Base-by-base conservation (phyloP, 2,797 vertebrate genomes). In the Pempheris klunzingeri region DNA sequence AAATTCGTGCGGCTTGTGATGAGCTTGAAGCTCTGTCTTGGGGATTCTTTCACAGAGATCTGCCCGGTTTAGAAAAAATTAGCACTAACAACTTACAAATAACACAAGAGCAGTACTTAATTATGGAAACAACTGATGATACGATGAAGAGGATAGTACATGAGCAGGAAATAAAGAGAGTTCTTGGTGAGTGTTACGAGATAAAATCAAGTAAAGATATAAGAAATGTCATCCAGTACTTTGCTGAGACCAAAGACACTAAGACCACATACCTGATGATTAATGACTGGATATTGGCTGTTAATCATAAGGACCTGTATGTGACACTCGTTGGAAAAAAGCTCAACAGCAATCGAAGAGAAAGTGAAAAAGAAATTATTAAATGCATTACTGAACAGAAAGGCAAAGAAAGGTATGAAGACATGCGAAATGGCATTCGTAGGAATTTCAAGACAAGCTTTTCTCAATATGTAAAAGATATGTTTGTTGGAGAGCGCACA, bases 251-350 rank as follows among this genome's bases (percentile, higher is more conserved):
- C 0, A 57, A 62, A 47, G 69, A 82, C 44, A 0, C 71, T 0
- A 0, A 15, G 0, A 0, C 0, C 0, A 60, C 59, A 20, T 83
- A 86, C 64, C 28, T 90, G 50, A 82, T 61, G 81, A 28, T 91
- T 28, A 86, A 78, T 38, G 53, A 80, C 44, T 92, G 89, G 87
- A 87, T 91, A 28, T 77, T 2, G 18, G 0, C 1, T 0, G 36
- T 87, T 7, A 0, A 77, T 22, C 72, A n/a, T 9, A 0, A 0
- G 1, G 36, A 0, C 46, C 38, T 91, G 13, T 92, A 89, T 13
- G 13, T 87, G 0, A 58, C 18, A 71, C 62, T 26, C 32, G 49
- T 82, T 41, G 87, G 89, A 4, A 90, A 87, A 77, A 76, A 3
- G 14, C 28, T 77, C 2, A 0, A 54, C 26, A n/a, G 26, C 34